Base-by-base conservation (phyloP, 2,888 invertebrate genomes). In the Calameuta pallipes region DNA sequence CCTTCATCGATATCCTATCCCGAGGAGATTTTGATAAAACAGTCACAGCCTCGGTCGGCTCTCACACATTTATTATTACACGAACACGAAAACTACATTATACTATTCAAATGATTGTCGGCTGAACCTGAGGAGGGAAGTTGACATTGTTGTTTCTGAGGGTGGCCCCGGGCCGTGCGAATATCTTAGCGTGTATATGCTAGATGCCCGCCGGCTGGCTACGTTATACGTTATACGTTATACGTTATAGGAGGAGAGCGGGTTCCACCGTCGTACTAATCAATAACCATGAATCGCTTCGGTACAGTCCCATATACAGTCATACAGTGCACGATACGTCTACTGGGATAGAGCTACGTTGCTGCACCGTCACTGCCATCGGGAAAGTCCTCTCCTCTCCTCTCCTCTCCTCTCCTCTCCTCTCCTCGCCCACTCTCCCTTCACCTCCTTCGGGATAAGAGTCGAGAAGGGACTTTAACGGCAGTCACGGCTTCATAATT, bases 101-200 rank as follows among this genome's bases (percentile, higher is more conserved):
- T 86, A 89, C 88, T 88, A 89, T 89, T 89, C 85, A 88, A 90
- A 89, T 87, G 89, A 88, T 89, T 71, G 71, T 71, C 85, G 86
- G 85, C 78, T 84, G 83, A 82, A 82, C 82, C 80, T 83, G 86
- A 82, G 85, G 79, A 81, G 85, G 87, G 86, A 88, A 89, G 90
- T 91, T 90, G 89, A 90, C 90, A 90, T 88, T 91, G 90, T 91
- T 90, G 89, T 91, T 91, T 89, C 89, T 88, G 86, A 87, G 88
- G 89, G 88, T 85, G 84, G 86, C 88, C 88, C 79, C 79, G 83
- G 89, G 89, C 86, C 82, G 80, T 83, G 86, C 86, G 89, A 90
- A 89, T 90, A 90, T 89, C 90, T 89, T 88, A 88, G 86, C 85
- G 83, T 84, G 78, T 78, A 78, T 78, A 77, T 75, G 85, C 83